These are phyloP conservation scores for Lerista edwardsae DNA, from an alignment of 2,797 vertebrate species.

Conservation along the genomic window DNA sequence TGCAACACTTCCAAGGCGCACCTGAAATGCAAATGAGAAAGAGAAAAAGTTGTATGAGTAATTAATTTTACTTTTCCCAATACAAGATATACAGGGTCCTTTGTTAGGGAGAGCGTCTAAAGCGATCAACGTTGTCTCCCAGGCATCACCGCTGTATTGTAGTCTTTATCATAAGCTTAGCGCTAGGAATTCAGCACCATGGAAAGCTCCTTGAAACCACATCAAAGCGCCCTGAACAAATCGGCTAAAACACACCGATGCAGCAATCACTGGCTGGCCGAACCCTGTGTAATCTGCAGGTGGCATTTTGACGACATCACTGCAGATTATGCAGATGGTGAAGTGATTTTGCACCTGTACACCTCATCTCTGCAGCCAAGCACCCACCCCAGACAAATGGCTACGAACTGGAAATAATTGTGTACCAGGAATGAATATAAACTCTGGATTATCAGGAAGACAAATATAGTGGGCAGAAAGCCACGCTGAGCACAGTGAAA, in stretches of 20 bases:
- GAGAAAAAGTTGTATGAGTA: neutral
- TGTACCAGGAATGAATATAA: neutral
- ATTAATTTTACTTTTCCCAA: neutral
- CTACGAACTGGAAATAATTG: neutral
- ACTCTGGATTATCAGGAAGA: neutral
- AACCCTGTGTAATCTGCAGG: neutral
- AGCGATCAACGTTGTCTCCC: neutral
- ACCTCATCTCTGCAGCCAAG: neutral
- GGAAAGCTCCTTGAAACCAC: constrained; percentile 15
- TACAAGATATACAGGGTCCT: neutral
- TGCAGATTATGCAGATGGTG: neutral
- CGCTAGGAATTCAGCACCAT: constrained; percentile 4
- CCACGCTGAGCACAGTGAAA: neutral
- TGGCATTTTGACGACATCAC: neutral
- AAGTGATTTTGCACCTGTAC: neutral
- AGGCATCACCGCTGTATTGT: neutral
- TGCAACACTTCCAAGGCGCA: neutral
- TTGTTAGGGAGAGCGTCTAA: neutral
- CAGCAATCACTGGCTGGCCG: neutral
- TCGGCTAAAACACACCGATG: neutral
- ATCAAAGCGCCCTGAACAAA: neutral
- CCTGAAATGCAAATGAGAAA: neutral
- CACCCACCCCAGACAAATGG: neutral
- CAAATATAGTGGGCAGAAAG: neutral
- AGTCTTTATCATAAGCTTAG: neutral